These are phyloP conservation scores for Eulithis testata DNA, from an alignment of 2,888 invertebrate species.

Conservation along the genomic window DNA sequence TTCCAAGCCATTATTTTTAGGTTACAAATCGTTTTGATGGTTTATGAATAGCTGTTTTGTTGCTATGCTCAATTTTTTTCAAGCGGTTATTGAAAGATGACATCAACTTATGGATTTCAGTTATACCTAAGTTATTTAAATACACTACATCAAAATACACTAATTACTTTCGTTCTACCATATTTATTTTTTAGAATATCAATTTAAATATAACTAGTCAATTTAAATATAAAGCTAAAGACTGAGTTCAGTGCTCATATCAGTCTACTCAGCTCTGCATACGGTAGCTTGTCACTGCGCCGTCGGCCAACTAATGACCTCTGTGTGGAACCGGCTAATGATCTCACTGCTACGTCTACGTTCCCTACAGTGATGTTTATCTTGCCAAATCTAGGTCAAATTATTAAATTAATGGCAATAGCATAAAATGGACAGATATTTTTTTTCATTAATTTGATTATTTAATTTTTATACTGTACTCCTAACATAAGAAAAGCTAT, in stretches of 20 bases:
- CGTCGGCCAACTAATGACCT: constrained; percentile 18
- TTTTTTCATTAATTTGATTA: neutral
- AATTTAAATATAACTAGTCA: neutral
- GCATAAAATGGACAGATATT: neutral
- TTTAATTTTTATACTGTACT: neutral
- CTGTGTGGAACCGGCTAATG: constrained; percentile 16
- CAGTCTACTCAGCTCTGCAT: constrained; percentile 4
- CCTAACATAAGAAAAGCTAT: neutral
- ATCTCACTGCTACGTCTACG: constrained; percentile 13
- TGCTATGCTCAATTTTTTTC: too few species aligned
- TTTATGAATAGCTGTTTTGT: too few species aligned
- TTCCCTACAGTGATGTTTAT: constrained; percentile 14
- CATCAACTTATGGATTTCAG: too few species aligned
- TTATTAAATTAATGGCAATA: constrained; percentile 6
- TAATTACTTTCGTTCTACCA: too few species aligned
- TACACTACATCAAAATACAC: too few species aligned
- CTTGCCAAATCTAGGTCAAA: constrained; percentile 15
- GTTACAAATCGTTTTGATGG: too few species aligned
- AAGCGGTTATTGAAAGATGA: too few species aligned
- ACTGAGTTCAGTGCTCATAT: constrained; percentile 1
- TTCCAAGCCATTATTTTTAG: too few species aligned
- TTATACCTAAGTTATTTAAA: too few species aligned
- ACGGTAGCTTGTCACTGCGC: constrained; percentile 5
- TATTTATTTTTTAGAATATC: too few species aligned
- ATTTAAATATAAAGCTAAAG: neutral